phyloP scores from a whole-genome alignment of 2,888 invertebrate species.

The Drosophila kokeensis region DNA sequence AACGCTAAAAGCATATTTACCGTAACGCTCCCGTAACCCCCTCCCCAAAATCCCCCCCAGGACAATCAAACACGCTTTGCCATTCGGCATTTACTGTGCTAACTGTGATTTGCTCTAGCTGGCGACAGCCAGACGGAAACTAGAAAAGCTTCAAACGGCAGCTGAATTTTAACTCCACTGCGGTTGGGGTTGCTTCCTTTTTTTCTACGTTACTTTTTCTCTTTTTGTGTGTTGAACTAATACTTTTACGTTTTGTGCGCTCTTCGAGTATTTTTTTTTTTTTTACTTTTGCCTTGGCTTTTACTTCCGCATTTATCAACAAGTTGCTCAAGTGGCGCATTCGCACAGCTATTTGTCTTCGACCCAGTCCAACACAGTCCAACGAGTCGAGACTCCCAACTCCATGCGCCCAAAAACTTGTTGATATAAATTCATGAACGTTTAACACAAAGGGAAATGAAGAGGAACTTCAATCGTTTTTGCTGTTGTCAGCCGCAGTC shows the following conservation, averaged over 20 bases:
- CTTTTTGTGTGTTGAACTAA: constrained; percentile 53
- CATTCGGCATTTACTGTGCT: constrained; percentile 19
- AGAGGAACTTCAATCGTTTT: constrained; percentile 42
- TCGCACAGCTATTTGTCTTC: constrained; percentile 59
- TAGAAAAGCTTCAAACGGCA: constrained; percentile 26
- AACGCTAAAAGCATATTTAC: constrained; percentile 73
- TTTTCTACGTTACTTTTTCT: not conserved
- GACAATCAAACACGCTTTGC: constrained; percentile 12
- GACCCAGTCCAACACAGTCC: not conserved
- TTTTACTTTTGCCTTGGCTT: constrained; percentile 56
- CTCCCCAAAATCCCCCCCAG: constrained; percentile 14
- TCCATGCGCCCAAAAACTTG: constrained; percentile 45
- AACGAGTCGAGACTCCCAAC: not conserved
- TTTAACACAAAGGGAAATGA: constrained; percentile 40
- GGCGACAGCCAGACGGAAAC: constrained; percentile 27
- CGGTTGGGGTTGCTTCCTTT: not conserved
- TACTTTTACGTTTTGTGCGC: constrained; percentile 64
- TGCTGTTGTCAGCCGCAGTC: constrained; percentile 63
- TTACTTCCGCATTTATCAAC: constrained; percentile 78
- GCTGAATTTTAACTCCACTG: constrained; percentile 15
- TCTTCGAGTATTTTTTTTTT: constrained; percentile 37
- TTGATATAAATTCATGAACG: constrained; percentile 73
- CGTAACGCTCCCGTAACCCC: constrained; percentile 39
- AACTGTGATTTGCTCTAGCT: constrained; percentile 40
- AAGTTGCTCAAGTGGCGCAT: constrained; percentile 71